Base-by-base conservation (phyloP, 2,113 vertebrate genomes). In the Nothocercus nigrocapillus region DNA sequence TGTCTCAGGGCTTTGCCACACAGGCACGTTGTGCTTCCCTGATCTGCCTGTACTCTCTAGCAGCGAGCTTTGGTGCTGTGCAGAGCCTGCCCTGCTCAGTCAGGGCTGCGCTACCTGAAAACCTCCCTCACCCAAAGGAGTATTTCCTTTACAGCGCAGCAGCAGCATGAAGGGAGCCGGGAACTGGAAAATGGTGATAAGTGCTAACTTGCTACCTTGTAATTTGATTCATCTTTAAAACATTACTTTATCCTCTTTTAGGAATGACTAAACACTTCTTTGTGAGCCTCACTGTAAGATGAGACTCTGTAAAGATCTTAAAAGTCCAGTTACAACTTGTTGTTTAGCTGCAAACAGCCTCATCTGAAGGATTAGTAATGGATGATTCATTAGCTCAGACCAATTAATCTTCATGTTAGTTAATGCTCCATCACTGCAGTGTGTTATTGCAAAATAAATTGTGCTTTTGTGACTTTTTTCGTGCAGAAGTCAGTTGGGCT, bases 321-420 rank as follows among this genome's bases (percentile, higher is more conserved):
- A 3, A 49, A 94, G 66, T 89, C 80, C 62, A 45, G 80, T 83
- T 72, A 67, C 80, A 61, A 42, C 69, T 84, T 88, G 75, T 91
- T 93, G 67, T 59, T 83, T 72, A 42, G 80, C 51, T 95, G 83
- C 15, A 80, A 22, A 3, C 75, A 45, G 82, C 85, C 69, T 81
- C 90, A 47, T 90, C 85, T 25, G 53, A 87, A 84, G 86, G 88
- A 93, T 96, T 91, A 97, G 94, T 90, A 96, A 95, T 88, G 92
- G 92, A 84, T 94, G 90, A 96, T 96, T 96, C 90, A 95, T 94
- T 93, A 96, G 77, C 88, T 84, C 90, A 84, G 81, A 94, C 92
- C 83, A 89, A 90, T 97, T 96, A 94, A 95, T 96, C 95, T 96
- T 90, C 81, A 92, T 90, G 86, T 94, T 96, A 82, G 85, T 92